A percentile compares a stretch with the other conserved stretches of the same genome.
Conservation (phyloP, 1,140 invertebrate species). For the Chymomyza costata region DNA sequence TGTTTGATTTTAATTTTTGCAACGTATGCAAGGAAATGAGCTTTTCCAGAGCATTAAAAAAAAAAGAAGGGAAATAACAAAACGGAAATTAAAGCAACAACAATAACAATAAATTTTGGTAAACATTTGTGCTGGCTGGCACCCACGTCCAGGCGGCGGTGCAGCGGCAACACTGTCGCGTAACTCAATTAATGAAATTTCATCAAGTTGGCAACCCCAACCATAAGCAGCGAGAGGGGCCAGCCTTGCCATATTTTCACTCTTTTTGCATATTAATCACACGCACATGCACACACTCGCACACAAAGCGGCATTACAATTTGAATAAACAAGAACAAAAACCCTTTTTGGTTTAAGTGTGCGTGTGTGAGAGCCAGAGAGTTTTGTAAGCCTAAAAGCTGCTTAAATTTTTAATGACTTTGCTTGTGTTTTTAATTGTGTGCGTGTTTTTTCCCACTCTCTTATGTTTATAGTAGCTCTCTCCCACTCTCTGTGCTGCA, state of each 20-base stretch:
- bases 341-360: conserved; percentile 15
- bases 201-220: conserved; percentile 51
- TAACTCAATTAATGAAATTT: conserved; percentile 66
- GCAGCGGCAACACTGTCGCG: too few species aligned
- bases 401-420: conserved; percentile 71
- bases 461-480: too few species aligned
- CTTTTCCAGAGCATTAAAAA: neutral
- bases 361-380: conserved; percentile 20
- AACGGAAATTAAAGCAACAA: neutral
- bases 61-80: neutral
- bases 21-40: neutral
- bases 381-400: conserved; percentile 65
- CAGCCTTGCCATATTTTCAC: conserved; percentile 3
- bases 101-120: neutral
- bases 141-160: too few species aligned
- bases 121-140: conserved; percentile 47
- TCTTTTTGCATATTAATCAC: conserved; percentile 57
- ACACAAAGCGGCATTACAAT: neutral
- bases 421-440: conserved; percentile 70
- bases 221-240: too few species aligned
- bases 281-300: conserved; percentile 15
- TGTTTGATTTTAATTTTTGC: neutral
- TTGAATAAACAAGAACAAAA: neutral
- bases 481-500: neutral
- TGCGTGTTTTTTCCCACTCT: conserved; percentile 25